Evolutionary conservation across 2,113 vertebrate genomes (phyloP), one percentile per base, ranked within the genome.

Genomic region (Lota lota): DNA sequence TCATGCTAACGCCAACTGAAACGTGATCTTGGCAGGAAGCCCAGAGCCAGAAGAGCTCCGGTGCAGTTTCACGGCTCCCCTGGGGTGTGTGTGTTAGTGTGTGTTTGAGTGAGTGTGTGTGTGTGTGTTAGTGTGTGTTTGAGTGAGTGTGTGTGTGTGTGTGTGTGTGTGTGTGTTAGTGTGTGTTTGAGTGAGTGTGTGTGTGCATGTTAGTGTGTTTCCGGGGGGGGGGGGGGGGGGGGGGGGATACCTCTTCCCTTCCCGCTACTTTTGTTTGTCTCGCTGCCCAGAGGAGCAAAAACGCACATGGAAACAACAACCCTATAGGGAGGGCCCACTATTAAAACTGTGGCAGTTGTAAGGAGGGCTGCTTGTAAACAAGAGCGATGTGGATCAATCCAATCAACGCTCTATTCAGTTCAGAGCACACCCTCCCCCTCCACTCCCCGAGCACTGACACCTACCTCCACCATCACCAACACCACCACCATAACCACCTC

Each of bases 351-450:
- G 77, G 72, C 76, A 81, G 87, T 81, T 87, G 88, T 81, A 81
- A 79, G 80, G 79, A 80, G 84, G 40, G 80, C 50, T 19, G 76
- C 87, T 90, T 91, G 85, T 90, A 89, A 91, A 91, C 81, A 86
- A 77, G 75, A 87, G 75, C 67, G 50, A 72, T 17, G 60, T 82
- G 85, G 90, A 92, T 92, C 90, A 90, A 91, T 91, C 84, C 85
- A 90, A 90, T 92, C 89, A 90, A 82, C 74, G 62, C 56, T 79
- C 80, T 76, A 79, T 83, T 83, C 76, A 81, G 64, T 59, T 54
- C 53, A 65, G 36, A 79, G 77, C 74, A 75, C 12, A 22, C 59
- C 73, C 64, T 66, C 59, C 73, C 64, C 66, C 63, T 72, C 67
- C 72, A 77, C 40, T 47, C 40, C 69, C 69, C 47, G 19, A 82